Percentiles rank a stretch among this genome's conserved stretches.
These are phyloP conservation scores for Ypsolopha scabrella DNA, from an alignment of 2,888 invertebrate species.

Conservation along the genomic window DNA sequence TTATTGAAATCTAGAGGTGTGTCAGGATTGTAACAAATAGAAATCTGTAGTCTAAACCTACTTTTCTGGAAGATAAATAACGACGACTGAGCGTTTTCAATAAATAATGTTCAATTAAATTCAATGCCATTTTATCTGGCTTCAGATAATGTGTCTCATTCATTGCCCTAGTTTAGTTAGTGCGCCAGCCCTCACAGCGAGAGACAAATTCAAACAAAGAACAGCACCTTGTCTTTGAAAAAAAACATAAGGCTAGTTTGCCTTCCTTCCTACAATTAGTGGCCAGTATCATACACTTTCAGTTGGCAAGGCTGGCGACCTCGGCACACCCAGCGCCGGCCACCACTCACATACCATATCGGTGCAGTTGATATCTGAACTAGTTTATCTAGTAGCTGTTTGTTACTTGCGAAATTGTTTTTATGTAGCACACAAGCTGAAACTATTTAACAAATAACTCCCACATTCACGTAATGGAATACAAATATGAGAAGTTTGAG, in stretches of 20 bases:
- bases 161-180: neutral
- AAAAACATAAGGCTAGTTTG: constrained; percentile 5
- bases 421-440: neutral
- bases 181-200: neutral
- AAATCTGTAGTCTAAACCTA: no score
- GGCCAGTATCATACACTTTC: constrained; percentile 36
- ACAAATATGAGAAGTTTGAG: no score
- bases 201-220: no score
- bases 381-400: constrained; percentile 31
- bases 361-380: constrained; percentile 47
- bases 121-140: neutral
- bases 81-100: no score
- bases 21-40: no score
- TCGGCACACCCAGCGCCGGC: constrained; percentile 28
- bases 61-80: no score
- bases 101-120: no score
- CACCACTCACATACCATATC: constrained; percentile 55
- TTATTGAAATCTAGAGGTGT: no score
- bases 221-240: no score
- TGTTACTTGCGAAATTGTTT: constrained; percentile 1
- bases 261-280: constrained; percentile 11
- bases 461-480: neutral
- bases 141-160: neutral
- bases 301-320: constrained; percentile 48
- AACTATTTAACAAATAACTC: neutral